phyloP scores from a whole-genome alignment of 2,888 invertebrate genomes.

The Lottia scabra region DNA sequence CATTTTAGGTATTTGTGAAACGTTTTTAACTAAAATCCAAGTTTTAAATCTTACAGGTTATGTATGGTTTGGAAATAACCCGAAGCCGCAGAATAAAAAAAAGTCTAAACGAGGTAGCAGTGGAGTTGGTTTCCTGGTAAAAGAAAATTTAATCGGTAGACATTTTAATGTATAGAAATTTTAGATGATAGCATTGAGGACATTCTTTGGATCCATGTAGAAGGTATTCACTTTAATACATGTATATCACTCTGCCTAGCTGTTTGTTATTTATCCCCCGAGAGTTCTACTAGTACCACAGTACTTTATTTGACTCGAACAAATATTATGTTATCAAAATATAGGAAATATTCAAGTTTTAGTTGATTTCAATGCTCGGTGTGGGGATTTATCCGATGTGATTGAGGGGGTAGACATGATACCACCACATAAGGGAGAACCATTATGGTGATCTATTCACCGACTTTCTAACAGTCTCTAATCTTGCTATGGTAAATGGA shows the following conservation, averaged over 20 bases:
- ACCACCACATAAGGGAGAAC: conserved; percentile 3
- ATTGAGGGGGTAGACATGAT: conserved; percentile 21
- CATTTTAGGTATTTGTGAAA: conserved; percentile 1
- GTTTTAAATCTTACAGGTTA: conserved; percentile 7
- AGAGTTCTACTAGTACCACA: background rate
- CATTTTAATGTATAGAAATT: background rate
- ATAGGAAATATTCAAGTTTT: conserved; percentile 9
- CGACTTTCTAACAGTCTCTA: conserved; percentile 14
- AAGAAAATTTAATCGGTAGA: background rate
- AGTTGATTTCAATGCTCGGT: conserved; percentile 17
- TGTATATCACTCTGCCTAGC: background rate
- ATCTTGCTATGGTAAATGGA: conserved; percentile 21
- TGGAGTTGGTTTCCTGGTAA: conserved; percentile 7
- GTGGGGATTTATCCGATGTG: conserved; percentile 7
- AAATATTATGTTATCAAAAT: conserved; percentile 20
- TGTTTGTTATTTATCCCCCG: conserved; percentile 12
- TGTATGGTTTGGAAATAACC: conserved; percentile 2
- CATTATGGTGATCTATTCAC: conserved; percentile 18
- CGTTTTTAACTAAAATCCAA: conserved; percentile 8
- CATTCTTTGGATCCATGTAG: no score
- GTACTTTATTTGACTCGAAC: background rate
- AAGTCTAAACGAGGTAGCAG: background rate
- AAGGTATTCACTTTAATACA: background rate
- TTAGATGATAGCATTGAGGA: no score
- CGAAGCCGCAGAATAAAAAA: background rate